Base-by-base conservation (phyloP, 2,113 vertebrate genomes). In the Hyperoodon ampullatus region DNA sequence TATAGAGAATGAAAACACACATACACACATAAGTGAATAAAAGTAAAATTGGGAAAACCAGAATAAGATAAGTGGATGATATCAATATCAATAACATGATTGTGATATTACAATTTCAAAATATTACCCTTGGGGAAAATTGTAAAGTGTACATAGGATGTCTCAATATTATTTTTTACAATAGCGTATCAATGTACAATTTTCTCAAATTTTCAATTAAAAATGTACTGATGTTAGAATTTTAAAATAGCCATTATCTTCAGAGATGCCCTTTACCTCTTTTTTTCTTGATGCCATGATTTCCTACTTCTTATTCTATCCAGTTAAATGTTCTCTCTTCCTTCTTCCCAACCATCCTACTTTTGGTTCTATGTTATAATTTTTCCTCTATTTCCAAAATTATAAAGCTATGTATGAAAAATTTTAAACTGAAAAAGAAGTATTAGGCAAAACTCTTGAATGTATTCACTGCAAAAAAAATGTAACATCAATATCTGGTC, bases 181-280 rank as follows among this genome's bases (percentile, higher is more conserved):
- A 44, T 61, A 85, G 30, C 16, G 60, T 53, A 47, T 68, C 8
- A 55, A 21, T 47, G 26, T 61, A 47, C 0, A 94, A 8, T 28
- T 50, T 68, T 87, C 50, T 81, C 10, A 80, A 90, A 74, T 90
- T 96, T 93, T 97, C 21, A 58, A 4, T 86, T 88, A 72, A 74
- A 93, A 66, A 66, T 72, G 24, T 24, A 63, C 2, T 23, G 1
- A 86, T 84, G n/a, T 7, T 93, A 28, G 35, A 92, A 66, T 71
- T 77, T 60, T n/a, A 61, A 78, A 88, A 30, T 23, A 84, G 23
- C 9, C 5, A 23, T 86, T 80, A 24, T 80, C 33, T 77, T 95
- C 5, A n/a, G 24, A 70, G 58, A 19, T 65, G 19, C 15, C 21
- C 47, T 39, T 68, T 58, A 44, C 33, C 19, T 39, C 18, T n/a